phyloP scores from a whole-genome alignment of 92 coral and sea anemone species.

The Actinernus sp. region DNA sequence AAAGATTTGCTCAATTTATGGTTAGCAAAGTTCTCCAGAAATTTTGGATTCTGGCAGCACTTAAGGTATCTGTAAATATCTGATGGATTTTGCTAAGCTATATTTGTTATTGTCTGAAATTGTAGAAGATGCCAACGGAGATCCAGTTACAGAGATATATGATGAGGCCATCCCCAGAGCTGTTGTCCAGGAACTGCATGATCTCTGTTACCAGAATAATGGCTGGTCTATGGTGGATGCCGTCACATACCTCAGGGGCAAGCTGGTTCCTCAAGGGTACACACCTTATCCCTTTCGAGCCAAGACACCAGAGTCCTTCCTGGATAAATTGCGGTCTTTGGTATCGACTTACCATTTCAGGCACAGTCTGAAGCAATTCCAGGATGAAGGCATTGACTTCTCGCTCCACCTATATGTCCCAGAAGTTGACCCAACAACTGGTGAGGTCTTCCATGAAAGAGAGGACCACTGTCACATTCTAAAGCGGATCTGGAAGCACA shows the following conservation, averaged over 20 bases:
- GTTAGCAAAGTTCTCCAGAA: too few species aligned
- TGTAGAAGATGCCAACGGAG: constrained; percentile 44
- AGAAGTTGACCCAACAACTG: constrained; percentile 43
- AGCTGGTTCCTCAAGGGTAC: constrained; percentile 64
- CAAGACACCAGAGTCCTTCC: constrained; percentile 28
- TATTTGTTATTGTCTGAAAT: constrained; percentile 7
- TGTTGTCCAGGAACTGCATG: constrained; percentile 36
- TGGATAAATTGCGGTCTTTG: constrained; percentile 44
- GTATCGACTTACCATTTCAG: constrained; percentile 55
- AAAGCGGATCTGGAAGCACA: constrained; percentile 41
- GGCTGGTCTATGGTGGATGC: constrained; percentile 57
- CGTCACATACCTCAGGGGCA: constrained; percentile 33
- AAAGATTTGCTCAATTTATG: too few species aligned
- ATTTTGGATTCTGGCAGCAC: too few species aligned
- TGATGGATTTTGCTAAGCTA: too few species aligned
- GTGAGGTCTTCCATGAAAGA: constrained; percentile 43
- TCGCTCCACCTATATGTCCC: constrained; percentile 29
- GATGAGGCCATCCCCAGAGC: constrained; percentile 51
- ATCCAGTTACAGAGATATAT: constrained; percentile 20
- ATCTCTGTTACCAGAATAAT: constrained; percentile 1
- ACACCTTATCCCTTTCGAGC: constrained; percentile 54
- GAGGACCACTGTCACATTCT: constrained; percentile 66
- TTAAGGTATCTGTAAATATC: too few species aligned
- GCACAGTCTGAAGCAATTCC: background rate
- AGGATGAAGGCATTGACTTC: constrained; percentile 30